Base-by-base conservation (phyloP, 2,888 invertebrate genomes). In the Scaptodrosophila latifasciaeformis region DNA sequence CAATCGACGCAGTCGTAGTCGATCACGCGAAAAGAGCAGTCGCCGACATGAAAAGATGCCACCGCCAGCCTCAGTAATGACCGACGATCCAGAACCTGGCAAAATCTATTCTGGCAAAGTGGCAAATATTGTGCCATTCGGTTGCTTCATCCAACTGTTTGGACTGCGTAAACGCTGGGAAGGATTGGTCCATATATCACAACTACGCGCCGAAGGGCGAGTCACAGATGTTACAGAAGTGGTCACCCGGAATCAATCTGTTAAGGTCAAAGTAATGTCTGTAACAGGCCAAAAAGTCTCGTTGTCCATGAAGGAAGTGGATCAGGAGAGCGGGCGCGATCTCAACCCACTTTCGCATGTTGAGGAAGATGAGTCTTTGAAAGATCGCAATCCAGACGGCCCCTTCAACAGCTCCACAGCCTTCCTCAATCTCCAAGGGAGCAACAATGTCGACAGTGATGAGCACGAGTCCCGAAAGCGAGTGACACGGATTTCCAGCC, bases 111-210 rank as follows among this genome's bases (percentile, higher is more conserved):
- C 90, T 61, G 99, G 97, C 0, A 93, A 95, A 86, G 96, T 99
- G 0, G 95, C 96, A 0, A 98, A 96, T 78, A 94, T 98, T 65
- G 96, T 97, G 48, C 93, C 95, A n/a, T 99, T 99, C 87, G 99
- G 99, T 1, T 98, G 98, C 84, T 99, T 99, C 86, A 96, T 98
- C 0, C 96, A 97, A 86, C 88, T 99, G 17, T 96, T 97, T 81
- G 97, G 97, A 0, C 88, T 99, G 43, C 90, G 92, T 44, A 92
- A 94, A 67, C 90, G 93, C 37, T 95, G 95, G 92, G 99, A 99
- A 85, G 99, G 99, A 0, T 88, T 99, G 0, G 97, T 98, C 1
- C 99, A 99, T 83, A 98, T 99, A 75, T 99, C 99, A 0, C 95
- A 97, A 86, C 87, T 98, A 30, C 88, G 97, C 39, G 90, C 96